Base-by-base conservation (phyloP, 2,888 invertebrate genomes). In the Litoditis marina region DNA sequence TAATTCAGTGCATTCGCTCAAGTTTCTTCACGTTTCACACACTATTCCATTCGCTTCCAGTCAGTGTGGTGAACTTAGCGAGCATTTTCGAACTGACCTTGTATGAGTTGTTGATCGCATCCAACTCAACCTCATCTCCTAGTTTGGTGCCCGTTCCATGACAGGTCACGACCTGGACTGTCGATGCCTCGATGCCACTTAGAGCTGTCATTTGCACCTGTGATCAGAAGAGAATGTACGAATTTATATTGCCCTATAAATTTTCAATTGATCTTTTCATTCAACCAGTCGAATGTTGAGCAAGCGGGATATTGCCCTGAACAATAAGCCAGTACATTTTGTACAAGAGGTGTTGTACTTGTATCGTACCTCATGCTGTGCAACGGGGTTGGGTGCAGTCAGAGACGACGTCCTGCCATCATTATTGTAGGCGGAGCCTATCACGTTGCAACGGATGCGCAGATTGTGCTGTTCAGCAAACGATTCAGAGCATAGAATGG, bases 71-170 rank as follows among this genome's bases (percentile, higher is more conserved):
- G 4, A 16, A 36, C 50, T 31, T n/a, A n/a, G n/a, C n/a, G n/a
- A 61, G 58, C 61, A 65, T 53, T 63, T 62, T 4, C 58, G 63
- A 27, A 7, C 32, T 16, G 6, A 54, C 55, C 44, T 62, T 66
- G 61, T 66, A 66, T 0, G 71, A 69, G 49, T 61, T 66, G 22
- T 66, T 64, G 49, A 74, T 69, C 28, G 71, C 70, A 1, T 65
- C 57, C 22, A 76, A 36, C 51, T 80, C 80, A 8, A 78, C 69
- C 44, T 73, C 69, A 55, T 80, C 80, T 11, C 80, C 80, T 2
- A 80, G 67, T 51, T 64, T 63, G 4, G 80, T 80, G 13, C 78
- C 80, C 8, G 78, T 77, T 32, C 82, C 82, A 51, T 83, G 83
- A 42, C 79, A 77, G 28, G 82, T 80, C 1, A 83, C 69, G 7